phyloP scores from a whole-genome alignment of 92 coral and sea anemone species.

The Montipora capitata region DNA sequence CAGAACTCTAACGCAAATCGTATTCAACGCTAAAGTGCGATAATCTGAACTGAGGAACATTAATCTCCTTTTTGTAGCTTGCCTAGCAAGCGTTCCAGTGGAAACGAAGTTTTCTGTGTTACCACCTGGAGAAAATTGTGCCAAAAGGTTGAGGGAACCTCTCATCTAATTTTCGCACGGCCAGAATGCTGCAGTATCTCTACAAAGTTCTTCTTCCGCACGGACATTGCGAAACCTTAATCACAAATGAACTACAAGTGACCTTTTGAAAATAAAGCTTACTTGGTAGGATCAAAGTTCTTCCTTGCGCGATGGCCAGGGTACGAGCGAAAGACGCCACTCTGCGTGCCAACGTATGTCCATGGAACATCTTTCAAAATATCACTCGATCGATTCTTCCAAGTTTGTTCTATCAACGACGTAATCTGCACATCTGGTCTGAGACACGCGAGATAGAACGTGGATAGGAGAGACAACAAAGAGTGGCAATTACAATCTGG shows the following conservation, averaged over 20 bases:
- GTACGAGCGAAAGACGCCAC: conserved; percentile 91
- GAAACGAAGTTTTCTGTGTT: too few species aligned
- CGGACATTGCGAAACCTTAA: too few species aligned
- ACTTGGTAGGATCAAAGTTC: conserved; percentile 97
- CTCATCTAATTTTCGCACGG: too few species aligned
- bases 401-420: conserved; percentile 85
- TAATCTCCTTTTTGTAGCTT: too few species aligned
- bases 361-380: conserved; percentile 94
- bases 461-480: not conserved
- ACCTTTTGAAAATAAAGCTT: not conserved
- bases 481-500: not conserved
- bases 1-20: too few species aligned
- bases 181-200: too few species aligned
- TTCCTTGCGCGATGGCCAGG: conserved; percentile 97
- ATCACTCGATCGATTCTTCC: conserved; percentile 87
- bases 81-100: too few species aligned
- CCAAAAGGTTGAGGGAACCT: too few species aligned
- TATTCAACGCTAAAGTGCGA: too few species aligned
- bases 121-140: too few species aligned
- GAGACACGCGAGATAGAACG: not conserved
- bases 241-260: not conserved
- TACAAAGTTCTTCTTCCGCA: too few species aligned
- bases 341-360: conserved; percentile 95
- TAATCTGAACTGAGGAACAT: too few species aligned
- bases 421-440: conserved; percentile 98